phyloP scores from a whole-genome alignment of 2,888 invertebrate species.

The Chymomyza procnemis region DNA sequence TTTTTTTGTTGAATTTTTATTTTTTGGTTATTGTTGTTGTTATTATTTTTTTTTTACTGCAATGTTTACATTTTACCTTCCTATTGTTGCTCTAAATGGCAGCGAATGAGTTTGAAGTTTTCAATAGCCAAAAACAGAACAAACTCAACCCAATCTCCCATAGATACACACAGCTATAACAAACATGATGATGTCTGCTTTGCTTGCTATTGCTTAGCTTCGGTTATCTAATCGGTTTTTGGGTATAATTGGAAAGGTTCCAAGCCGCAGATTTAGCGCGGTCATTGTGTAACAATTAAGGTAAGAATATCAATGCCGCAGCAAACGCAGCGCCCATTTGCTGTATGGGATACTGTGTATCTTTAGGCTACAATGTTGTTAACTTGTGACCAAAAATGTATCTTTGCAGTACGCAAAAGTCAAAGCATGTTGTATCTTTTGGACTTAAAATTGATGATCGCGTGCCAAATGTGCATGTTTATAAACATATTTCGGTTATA shows the following conservation, averaged over 20 bases:
- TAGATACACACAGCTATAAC: constrained; percentile 7
- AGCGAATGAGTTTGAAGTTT: constrained; percentile 64
- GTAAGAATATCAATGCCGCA: constrained; percentile 31
- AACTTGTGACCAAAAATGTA: constrained; percentile 58
- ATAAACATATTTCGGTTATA: constrained; percentile 62
- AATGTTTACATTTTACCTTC: constrained; percentile 24
- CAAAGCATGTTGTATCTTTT: neutral
- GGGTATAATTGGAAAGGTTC: constrained; percentile 58
- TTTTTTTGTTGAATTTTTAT: constrained; percentile 54
- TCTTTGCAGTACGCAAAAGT: constrained; percentile 61
- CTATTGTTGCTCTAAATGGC: constrained; percentile 71
- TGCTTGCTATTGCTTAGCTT: constrained; percentile 38
- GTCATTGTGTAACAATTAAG: constrained; percentile 72
- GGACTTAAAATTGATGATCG: constrained; percentile 64
- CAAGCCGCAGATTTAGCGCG: constrained; percentile 63
- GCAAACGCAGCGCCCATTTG: neutral
- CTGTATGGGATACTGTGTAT: neutral
- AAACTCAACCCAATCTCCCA: constrained; percentile 7
- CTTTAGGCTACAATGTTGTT: constrained; percentile 29
- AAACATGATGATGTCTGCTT: constrained; percentile 61
- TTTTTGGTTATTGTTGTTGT: constrained; percentile 49
- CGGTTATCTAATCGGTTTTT: constrained; percentile 69
- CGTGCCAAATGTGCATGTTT: constrained; percentile 73
- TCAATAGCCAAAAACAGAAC: neutral
- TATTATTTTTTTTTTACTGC: neutral